Base-by-base conservation (phyloP, 1,140 invertebrate genomes). In the Drosophila neocordata region DNA sequence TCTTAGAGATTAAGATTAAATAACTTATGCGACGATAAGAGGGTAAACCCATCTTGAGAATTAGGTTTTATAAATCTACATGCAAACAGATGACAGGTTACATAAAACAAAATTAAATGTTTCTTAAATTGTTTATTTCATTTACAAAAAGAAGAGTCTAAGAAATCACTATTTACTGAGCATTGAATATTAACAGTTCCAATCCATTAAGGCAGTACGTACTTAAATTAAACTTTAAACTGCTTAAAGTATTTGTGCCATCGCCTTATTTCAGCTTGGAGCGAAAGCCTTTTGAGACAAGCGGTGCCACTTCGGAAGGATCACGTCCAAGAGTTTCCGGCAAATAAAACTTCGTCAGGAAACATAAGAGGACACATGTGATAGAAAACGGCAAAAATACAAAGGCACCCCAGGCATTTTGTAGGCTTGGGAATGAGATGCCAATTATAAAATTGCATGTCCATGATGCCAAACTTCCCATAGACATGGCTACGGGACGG, bases 401-500 rank as follows among this genome's bases (percentile, higher is more conserved):
- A 68, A 94, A 95, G 11, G 95, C 90, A 4, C 95, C 95, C 52
- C 96, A 93, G n/a, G 87, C 57, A 8, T 77, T 90, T 71, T 95
- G 93, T 59, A 97, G 87, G 1, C 92, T 91, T n/a, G 95, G 95
- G 92, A 98, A 97, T 20, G 93, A 92, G 93, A 97, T 95, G 22
- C 95, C 97, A 66, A 98, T 95, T n/a, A 96, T 82, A 89, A 98
- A 98, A 92, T 98, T 98, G 34, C 95, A 96, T 1, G 94, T 93
- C 97, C 97, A 98, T 91, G 98, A 99, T 31, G 95, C 94, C 73
- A 97, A 93, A 65, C 97, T 97, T 12, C 97, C 97, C 68, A 98
- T 93, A 55, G 97, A 95, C 95, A 98, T 98, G 35, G 96, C 97
- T 41, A 94, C 94, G 0, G 97, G 94, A 55, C 97, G 94, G 0